Evolutionary conservation across 2,113 vertebrate species (phyloP), one percentile per base, ranked within the genome.

Genomic region (Cyprinodon brontotheroides): DNA sequence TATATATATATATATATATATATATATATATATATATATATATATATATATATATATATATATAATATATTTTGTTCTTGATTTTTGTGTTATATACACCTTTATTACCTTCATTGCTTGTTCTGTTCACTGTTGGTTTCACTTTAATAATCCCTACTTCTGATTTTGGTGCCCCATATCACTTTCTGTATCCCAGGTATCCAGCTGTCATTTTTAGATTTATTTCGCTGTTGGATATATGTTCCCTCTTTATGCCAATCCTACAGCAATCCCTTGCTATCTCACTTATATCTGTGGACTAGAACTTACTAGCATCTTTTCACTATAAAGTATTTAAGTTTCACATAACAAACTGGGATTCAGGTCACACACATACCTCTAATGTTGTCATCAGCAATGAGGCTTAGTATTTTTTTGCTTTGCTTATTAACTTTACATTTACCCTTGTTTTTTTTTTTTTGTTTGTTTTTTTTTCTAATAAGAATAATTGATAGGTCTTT

Each of bases 91-190:
- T 29, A 29, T 29, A 29, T 29, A 29, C 29, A 29, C 29, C 29
- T 29, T 29, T 29, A 29, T 29, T 29, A 29, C 29, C 29, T 29
- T 29, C 29, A 29, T 29, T 81, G 78, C 41, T 69, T 77, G 78
- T 8, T 8, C 9, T 20, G 17, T 57, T 15, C 17, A 57, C n/a
- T 20, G 17, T 57, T n/a, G 17, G 50, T 57, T 57, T 57, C 17
- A 57, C 2, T 20, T 57, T n/a, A n/a, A 57, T 57, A 57, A 57
- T 57, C 50, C 7, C 50, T 57, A n/a, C 50, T n/a, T 57, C 2
- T 0, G 17, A 20, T 8, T 57, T 20, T 57, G 17, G 50, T 57
- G 50, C 17, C 50, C 50, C 50, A 57, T 57, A 20, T 57, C 50
- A 15, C 50, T 20, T 20, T 57, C 50, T 20, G 50, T 57, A 20